Conservation (phyloP, 1,140 invertebrate species). For the Halyomorpha halys region DNA sequence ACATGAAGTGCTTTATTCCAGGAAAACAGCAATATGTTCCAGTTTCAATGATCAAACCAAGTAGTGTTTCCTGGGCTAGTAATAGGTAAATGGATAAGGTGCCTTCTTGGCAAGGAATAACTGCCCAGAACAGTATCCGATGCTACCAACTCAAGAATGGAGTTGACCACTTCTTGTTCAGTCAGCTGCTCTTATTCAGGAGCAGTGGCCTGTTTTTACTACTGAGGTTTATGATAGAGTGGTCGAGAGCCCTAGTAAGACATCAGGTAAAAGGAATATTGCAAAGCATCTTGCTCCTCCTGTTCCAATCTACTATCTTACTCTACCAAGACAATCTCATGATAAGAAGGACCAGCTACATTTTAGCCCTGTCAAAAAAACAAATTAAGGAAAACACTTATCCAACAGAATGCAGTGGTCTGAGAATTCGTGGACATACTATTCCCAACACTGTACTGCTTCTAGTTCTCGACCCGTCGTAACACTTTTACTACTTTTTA, state of each 20-base stretch:
- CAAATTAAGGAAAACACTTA: slow-evolving; percentile 94
- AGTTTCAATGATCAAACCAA: slow-evolving; percentile 78
- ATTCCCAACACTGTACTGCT: not conserved
- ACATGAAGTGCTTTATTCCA: no score
- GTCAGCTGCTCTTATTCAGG: slow-evolving; percentile 58
- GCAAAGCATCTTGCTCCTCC: slow-evolving; percentile 32
- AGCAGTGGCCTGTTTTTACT: slow-evolving; percentile 42
- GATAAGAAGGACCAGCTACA: slow-evolving; percentile 85
- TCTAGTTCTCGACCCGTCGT: not conserved
- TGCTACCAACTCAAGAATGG: slow-evolving; percentile 57
- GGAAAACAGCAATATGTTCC: slow-evolving; percentile 72
- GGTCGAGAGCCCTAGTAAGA: slow-evolving; percentile 31
- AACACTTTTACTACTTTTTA: no score
- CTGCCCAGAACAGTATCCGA: slow-evolving; percentile 56
- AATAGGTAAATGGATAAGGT: slow-evolving; percentile 71
- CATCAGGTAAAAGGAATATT: slow-evolving; percentile 27
- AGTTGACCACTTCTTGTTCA: slow-evolving; percentile 69
- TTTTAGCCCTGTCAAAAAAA: slow-evolving; percentile 92
- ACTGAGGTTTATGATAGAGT: slow-evolving; percentile 34
- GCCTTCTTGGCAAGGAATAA: slow-evolving; percentile 76
- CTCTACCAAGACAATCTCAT: slow-evolving; percentile 34
- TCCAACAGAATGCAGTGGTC: slow-evolving; percentile 40
- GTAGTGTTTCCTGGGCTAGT: slow-evolving; percentile 58
- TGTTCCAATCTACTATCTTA: slow-evolving; percentile 35
- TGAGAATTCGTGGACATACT: slow-evolving; percentile 16